Conservation (phyloP, 2,888 invertebrate genomes). For the Agrypnus murinus region DNA sequence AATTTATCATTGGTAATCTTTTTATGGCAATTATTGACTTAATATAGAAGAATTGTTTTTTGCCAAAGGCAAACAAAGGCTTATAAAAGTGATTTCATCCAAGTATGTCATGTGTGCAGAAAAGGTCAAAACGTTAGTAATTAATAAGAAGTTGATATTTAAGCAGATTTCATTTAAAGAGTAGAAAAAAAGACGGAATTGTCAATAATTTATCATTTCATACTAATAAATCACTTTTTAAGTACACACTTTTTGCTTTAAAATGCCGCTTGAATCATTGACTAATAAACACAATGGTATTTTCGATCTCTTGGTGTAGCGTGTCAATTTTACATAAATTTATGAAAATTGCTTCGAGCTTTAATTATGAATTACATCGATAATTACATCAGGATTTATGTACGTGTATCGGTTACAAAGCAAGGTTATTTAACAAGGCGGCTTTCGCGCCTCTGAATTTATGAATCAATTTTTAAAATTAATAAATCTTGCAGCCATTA, state of each 20-base stretch:
- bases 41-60: conserved; percentile 29
- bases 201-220: conserved; percentile 14
- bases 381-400: conserved; percentile 33
- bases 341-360: conserved; percentile 34
- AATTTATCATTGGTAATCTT: conserved; percentile 4
- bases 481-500: background rate
- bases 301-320: conserved; percentile 9
- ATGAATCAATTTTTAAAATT: conserved; percentile 10
- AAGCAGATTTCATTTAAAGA: conserved; percentile 10
- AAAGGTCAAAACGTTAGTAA: conserved; percentile 50
- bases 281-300: conserved; percentile 17
- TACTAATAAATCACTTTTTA: conserved; percentile 27
- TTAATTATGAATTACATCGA: conserved; percentile 40
- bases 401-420: background rate
- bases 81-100: conserved; percentile 48
- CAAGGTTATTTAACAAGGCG: conserved; percentile 23
- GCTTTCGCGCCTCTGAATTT: conserved; percentile 25
- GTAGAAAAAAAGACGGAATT: conserved; percentile 22
- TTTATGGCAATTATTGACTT: conserved; percentile 26
- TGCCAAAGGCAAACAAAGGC: conserved; percentile 43
- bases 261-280: conserved; percentile 9
- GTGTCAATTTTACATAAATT: conserved; percentile 32
- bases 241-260: background rate
- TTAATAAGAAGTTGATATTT: conserved; percentile 33
- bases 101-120: conserved; percentile 34